Evolutionary conservation across 2,113 vertebrate genomes (phyloP).

Genomic region (Ornithorhynchus anatinus): DNA sequence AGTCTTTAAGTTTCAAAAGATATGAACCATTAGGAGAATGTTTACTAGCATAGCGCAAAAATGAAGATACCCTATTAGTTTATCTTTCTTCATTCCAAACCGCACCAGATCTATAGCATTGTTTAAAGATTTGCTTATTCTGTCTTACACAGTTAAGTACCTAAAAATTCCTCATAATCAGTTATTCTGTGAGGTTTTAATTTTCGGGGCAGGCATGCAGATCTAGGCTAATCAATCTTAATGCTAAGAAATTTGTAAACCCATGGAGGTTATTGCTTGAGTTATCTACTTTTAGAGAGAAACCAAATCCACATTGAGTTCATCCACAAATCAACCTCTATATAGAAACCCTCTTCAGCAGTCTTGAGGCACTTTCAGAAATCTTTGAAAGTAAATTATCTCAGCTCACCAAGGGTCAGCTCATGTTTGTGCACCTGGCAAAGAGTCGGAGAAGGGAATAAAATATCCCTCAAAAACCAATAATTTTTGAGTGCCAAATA

Average conservation of each 20-base stretch:
- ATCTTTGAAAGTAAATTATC: constrained; percentile 3
- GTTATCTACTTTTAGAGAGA: constrained; percentile 39
- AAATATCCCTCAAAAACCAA: too few species aligned
- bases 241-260: constrained; percentile 52
- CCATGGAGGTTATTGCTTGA: constrained; percentile 23
- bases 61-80: constrained; percentile 44
- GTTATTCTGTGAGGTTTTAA: constrained; percentile 70
- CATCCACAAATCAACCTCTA: not conserved
- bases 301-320: not conserved
- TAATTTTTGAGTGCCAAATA: too few species aligned
- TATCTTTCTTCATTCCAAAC: constrained; percentile 36
- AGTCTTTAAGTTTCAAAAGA: too few species aligned
- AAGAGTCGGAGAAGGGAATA: too few species aligned
- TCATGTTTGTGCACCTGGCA: too few species aligned
- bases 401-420: not conserved
- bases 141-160: constrained; percentile 38
- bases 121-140: constrained; percentile 27
- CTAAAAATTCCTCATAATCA: constrained; percentile 60
- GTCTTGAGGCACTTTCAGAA: not conserved
- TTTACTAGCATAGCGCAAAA: too few species aligned
- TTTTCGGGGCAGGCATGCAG: constrained; percentile 55
- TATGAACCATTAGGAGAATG: too few species aligned
- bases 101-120: constrained; percentile 48
- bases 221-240: constrained; percentile 63
- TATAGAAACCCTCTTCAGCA: constrained; percentile 4